Evolutionary conservation across 2,888 invertebrate genomes (phyloP).

Genomic region (Drosophila nr. perissopoda): DNA sequence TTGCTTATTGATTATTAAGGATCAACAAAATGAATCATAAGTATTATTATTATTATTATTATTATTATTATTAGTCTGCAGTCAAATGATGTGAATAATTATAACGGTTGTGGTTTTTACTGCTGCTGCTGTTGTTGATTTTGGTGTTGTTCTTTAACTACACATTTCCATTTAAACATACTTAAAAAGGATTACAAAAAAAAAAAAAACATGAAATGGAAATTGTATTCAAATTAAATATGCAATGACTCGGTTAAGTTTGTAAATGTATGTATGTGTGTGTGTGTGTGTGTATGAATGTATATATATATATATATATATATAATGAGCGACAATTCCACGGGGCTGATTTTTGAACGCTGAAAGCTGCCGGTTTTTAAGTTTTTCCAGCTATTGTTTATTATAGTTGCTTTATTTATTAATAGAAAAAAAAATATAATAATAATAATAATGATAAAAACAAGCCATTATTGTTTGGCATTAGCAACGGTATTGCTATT

Average conservation of each 20-base stretch:
- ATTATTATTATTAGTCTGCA: slow-evolving; percentile 15
- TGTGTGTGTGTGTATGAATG: slow-evolving; percentile 4
- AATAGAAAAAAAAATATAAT: slow-evolving; percentile 46
- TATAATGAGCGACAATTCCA: slow-evolving; percentile 21
- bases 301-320: slow-evolving; percentile 8
- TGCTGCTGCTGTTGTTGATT: slow-evolving; percentile 27
- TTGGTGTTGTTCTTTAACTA: slow-evolving; percentile 12
- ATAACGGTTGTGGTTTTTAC: slow-evolving; percentile 13
- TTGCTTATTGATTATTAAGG: slow-evolving; percentile 19
- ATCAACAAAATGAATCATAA: slow-evolving; percentile 12
- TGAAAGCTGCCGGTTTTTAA: slow-evolving; percentile 33
- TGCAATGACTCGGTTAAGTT: slow-evolving; percentile 29
- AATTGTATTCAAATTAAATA: slow-evolving; percentile 30
- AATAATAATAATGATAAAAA: slow-evolving; percentile 63
- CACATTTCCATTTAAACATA: slow-evolving; percentile 11
- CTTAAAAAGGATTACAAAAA: slow-evolving; percentile 8
- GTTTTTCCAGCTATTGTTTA: slow-evolving; percentile 27
- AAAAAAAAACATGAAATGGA: slow-evolving; percentile 9
- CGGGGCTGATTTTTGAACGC: slow-evolving; percentile 4
- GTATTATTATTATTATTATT: slow-evolving; percentile 6
- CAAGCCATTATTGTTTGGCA: slow-evolving; percentile 55
- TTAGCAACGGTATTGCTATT: slow-evolving; percentile 63
- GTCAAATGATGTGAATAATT: slow-evolving; percentile 20
- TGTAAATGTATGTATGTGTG: slow-evolving; percentile 8
- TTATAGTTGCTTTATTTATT: slow-evolving; percentile 48